Base-by-base conservation (phyloP, 2,888 invertebrate species). In the Mylabris sibirica region DNA sequence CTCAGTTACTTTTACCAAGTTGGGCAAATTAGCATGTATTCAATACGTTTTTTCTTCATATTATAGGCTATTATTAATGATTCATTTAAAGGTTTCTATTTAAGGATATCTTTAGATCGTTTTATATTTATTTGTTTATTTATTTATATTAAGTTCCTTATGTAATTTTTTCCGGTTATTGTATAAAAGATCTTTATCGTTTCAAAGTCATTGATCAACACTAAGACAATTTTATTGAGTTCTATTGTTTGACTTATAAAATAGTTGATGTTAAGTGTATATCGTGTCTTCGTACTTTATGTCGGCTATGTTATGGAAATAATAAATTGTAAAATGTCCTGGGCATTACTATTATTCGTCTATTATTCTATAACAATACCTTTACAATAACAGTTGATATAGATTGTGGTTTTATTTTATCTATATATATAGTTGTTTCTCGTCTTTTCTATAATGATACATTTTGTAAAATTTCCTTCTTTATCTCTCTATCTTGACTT, bases 301-400 rank as follows among this genome's bases (percentile, higher is more conserved):
- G 64, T 66, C 69, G 64, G 69, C 67, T 69, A 69, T 69, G 66
- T 67, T 67, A 66, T 67, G 66, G 62, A 69, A 69, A 69, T 69
- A 69, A 69, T 69, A 69, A 69, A 69, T 69, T 69, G 69, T 66
- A 69, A 61, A 49, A 20, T 64, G 66, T 66, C 64, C 64, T 63
- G 62, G 62, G 65, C 61, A 60, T 64, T 53, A 60, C 61, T 44
- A 69, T 66, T 69, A 69, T 67, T 69, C 66, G 49, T 60, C 66
- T 67, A 69, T 69, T 69, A 69, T 69, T 26, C 69, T 63, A 63
- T 64, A 69, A 69, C 69, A 69, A 69, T 69, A 62, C 61, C 38
- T 11, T 49, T 49, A 49, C 49, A 49, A 49, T 49, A 49, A 20
- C 35, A 53, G 60, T 66, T 66, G 69, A 66, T 69, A 66, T 66